Conservation (phyloP, 2,113 vertebrate genomes). For the Cavia porcellus region DNA sequence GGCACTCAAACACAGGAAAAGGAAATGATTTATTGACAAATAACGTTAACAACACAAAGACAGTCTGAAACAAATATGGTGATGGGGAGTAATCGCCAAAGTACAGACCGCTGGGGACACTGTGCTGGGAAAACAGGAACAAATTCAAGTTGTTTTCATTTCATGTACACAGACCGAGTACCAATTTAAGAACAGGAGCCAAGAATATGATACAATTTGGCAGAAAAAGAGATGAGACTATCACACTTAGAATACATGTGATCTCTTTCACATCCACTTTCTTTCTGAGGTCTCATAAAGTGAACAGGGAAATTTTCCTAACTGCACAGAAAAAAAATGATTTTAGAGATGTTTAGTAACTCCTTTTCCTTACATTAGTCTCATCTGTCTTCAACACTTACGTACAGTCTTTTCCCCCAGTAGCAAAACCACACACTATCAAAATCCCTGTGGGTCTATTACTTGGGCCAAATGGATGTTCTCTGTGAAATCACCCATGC, state of each 20-base stretch:
- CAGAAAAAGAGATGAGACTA: background rate
- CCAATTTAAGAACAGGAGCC: background rate
- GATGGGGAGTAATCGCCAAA: constrained; percentile 3
- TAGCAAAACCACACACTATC: background rate
- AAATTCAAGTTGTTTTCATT: constrained; percentile 34
- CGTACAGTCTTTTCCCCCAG: background rate
- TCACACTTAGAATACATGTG: background rate
- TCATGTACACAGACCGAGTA: background rate
- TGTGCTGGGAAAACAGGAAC: background rate
- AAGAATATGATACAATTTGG: background rate
- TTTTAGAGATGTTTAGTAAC: background rate
- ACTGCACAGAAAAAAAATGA: background rate
- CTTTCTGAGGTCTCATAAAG: background rate
- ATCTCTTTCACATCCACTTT: background rate
- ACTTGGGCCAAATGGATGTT: background rate
- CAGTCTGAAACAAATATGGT: constrained; percentile 35
- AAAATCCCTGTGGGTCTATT: background rate
- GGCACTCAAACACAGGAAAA: constrained; percentile 66
- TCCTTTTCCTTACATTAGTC: background rate
- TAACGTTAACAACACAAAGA: constrained; percentile 69
- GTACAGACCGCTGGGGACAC: background rate
- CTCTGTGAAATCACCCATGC: background rate
- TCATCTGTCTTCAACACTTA: background rate
- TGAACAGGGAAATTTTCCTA: background rate
- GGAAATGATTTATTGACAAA: constrained; percentile 78